Conservation (phyloP, 2,888 invertebrate genomes). For the Stenotaenia linearis region DNA sequence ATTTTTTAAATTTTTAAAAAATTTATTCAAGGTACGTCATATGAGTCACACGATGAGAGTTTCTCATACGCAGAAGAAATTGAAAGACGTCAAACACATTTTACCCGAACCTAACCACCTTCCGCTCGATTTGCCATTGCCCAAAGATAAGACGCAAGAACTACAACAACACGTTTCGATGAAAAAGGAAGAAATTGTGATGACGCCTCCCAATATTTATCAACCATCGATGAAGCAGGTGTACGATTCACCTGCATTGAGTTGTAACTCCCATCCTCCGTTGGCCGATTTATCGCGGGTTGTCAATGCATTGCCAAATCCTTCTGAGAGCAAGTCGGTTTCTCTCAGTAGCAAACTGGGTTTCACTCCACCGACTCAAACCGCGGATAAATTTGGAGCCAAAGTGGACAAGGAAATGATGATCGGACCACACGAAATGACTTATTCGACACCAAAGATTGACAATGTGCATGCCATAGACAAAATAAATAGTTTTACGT, state of each 20-base stretch:
- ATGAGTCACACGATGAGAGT: neutral
- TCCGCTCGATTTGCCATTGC: neutral
- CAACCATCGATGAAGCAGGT: too few species aligned
- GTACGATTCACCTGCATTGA: neutral
- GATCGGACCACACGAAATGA: neutral
- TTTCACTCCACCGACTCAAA: neutral
- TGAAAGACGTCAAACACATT: neutral
- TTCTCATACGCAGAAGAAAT: neutral
- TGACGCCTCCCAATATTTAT: neutral
- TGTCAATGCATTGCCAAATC: slow-evolving; percentile 13
- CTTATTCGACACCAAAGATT: neutral
- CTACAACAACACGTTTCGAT: neutral
- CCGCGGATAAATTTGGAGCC: neutral
- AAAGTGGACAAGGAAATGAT: neutral
- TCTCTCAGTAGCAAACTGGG: neutral
- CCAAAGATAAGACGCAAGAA: neutral
- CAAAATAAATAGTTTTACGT: neutral
- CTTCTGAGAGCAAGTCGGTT: neutral
- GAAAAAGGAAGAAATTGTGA: neutral
- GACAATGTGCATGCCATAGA: neutral
- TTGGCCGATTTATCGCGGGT: slow-evolving; percentile 26
- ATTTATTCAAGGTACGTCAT: neutral
- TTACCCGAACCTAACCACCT: neutral
- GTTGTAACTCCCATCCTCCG: slow-evolving; percentile 3
- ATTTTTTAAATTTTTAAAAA: neutral